These are phyloP conservation scores for Trypoxylon attenuatum DNA, from an alignment of 2,888 invertebrate species.

Conservation along the genomic window DNA sequence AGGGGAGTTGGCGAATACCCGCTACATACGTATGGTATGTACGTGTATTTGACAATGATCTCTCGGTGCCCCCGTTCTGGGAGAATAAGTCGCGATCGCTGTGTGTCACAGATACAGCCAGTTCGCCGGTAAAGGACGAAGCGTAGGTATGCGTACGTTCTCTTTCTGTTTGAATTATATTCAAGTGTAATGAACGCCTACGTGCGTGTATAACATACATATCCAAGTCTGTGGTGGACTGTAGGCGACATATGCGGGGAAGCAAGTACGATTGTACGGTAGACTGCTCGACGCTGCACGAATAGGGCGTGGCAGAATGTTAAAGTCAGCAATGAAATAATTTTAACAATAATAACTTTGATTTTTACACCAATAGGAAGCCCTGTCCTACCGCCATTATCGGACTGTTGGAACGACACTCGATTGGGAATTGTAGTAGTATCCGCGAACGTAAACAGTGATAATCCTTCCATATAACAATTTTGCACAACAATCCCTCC, in stretches of 20 bases:
- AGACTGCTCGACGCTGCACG: slow-evolving; percentile 64
- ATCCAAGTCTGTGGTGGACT: slow-evolving; percentile 21
- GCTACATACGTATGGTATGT: no score
- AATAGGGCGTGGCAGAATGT: slow-evolving; percentile 56
- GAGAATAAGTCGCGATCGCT: background rate
- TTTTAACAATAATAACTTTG: slow-evolving; percentile 16
- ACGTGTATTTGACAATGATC: background rate
- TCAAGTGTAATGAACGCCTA: slow-evolving; percentile 19
- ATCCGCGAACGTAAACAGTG: background rate
- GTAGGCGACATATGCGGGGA: slow-evolving; percentile 29
- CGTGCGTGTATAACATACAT: slow-evolving; percentile 12
- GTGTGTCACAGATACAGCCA: background rate
- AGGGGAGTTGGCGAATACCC: no score
- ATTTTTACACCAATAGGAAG: background rate
- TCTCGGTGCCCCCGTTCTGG: background rate
- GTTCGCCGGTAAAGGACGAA: slow-evolving; percentile 10
- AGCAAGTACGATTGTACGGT: slow-evolving; percentile 42
- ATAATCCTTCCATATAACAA: background rate
- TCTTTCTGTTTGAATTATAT: slow-evolving; percentile 24
- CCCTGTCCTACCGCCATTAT: background rate
- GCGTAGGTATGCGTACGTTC: slow-evolving; percentile 10
- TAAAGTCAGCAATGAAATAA: slow-evolving; percentile 26
- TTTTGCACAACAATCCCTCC: background rate
- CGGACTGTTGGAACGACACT: background rate
- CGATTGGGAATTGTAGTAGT: background rate